Evolutionary conservation across 2,888 invertebrate genomes (phyloP).

Genomic region (Bombyx huttoni): DNA sequence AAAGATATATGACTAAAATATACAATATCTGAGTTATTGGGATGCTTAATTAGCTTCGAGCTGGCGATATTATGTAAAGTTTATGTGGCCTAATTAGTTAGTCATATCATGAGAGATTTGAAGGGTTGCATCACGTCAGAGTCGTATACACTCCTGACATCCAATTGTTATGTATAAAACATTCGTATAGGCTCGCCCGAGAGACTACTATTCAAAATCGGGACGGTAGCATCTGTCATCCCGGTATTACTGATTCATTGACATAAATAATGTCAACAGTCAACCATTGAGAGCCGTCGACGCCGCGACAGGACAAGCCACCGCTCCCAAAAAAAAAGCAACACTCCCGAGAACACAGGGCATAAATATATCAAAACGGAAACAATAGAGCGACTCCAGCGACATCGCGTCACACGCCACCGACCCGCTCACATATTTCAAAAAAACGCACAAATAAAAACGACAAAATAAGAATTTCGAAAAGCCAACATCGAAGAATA

Average conservation of each 20-base stretch:
- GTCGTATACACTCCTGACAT: too few relatives aligned
- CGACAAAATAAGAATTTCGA: constrained; percentile 32
- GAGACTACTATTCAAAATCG: not conserved
- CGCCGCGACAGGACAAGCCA: constrained; percentile 48
- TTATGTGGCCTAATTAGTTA: too few relatives aligned
- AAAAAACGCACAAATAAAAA: constrained; percentile 52
- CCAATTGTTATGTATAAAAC: too few relatives aligned
- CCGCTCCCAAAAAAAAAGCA: constrained; percentile 24
- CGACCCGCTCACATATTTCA: constrained; percentile 63
- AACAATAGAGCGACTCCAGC: constrained; percentile 66
- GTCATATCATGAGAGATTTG: too few relatives aligned
- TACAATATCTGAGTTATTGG: too few relatives aligned
- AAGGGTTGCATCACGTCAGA: too few relatives aligned
- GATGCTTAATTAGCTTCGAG: too few relatives aligned
- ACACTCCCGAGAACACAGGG: constrained; percentile 53
- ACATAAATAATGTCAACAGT: constrained; percentile 52
- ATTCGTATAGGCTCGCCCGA: not conserved
- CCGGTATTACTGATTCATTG: not conserved
- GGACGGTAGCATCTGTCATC: not conserved
- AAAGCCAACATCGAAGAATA: constrained; percentile 62
- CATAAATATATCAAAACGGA: constrained; percentile 71
- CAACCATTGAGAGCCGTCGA: constrained; percentile 38
- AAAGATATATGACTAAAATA: too few relatives aligned
- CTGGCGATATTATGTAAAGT: too few relatives aligned
- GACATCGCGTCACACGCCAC: constrained; percentile 64